These are phyloP conservation scores for Atethmia centrago DNA, from an alignment of 2,888 invertebrate genomes.

Conservation along the genomic window DNA sequence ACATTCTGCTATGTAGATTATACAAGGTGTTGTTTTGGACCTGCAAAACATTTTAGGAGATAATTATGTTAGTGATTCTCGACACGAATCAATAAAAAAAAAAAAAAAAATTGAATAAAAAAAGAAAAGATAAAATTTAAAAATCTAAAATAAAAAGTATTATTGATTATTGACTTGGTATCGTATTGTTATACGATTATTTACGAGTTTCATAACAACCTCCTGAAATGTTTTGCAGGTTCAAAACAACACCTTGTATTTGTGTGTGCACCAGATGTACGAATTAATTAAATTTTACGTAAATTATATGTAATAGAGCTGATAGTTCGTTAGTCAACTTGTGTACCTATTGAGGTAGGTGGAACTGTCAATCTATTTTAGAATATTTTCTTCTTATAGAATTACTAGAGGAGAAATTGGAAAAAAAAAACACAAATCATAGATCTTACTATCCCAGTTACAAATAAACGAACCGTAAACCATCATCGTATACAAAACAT, in stretches of 20 bases:
- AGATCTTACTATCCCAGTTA: not conserved
- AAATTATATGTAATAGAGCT: not conserved
- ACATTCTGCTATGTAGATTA: not conserved
- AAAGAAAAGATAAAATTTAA: too few relatives aligned
- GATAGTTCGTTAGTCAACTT: not conserved
- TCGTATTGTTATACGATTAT: too few relatives aligned
- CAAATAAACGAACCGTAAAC: not conserved
- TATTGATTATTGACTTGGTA: too few relatives aligned
- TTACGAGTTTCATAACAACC: too few relatives aligned
- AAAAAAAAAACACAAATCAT: not conserved
- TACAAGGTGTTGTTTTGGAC: too few relatives aligned
- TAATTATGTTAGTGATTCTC: too few relatives aligned
- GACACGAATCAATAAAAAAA: too few relatives aligned
- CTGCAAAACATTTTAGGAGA: too few relatives aligned
- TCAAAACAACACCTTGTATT: too few relatives aligned
- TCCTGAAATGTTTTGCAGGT: too few relatives aligned
- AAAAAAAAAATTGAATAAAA: too few relatives aligned
- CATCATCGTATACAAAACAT: not conserved
- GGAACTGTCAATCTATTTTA: not conserved
- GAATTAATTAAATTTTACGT: not conserved
- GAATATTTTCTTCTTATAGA: not conserved
- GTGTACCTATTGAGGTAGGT: not conserved
- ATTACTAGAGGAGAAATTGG: not conserved
- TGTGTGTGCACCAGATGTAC: not conserved
- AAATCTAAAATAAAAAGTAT: too few relatives aligned